These are phyloP conservation scores for Drosophila nannoptera DNA, from an alignment of 1,140 invertebrate species.

Conservation along the genomic window DNA sequence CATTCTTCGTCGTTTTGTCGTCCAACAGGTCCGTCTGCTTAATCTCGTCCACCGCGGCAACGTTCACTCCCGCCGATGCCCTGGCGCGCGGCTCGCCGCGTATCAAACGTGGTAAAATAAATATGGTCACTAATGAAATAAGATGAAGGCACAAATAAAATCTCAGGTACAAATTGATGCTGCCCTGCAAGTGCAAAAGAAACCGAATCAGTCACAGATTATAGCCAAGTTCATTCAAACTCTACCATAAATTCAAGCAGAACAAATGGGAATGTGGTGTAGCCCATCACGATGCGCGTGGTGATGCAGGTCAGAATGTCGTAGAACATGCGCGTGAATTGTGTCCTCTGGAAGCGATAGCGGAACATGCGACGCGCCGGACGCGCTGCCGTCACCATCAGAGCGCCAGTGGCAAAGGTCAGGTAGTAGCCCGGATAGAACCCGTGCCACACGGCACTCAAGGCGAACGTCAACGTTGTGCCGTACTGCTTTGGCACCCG, in stretches of 20 bases:
- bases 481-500: slow-evolving; percentile 83
- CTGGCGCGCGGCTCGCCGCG: slow-evolving; percentile 58
- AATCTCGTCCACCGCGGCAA: background rate
- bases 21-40: background rate
- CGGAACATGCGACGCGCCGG: slow-evolving; percentile 88
- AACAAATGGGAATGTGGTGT: slow-evolving; percentile 93
- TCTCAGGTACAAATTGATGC: slow-evolving; percentile 84
- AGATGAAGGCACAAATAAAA: slow-evolving; percentile 83
- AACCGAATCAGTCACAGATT: background rate
- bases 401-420: slow-evolving; percentile 92
- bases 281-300: slow-evolving; percentile 91
- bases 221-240: background rate
- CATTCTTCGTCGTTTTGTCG: slow-evolving; percentile 21
- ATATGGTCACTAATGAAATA: slow-evolving; percentile 80
- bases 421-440: slow-evolving; percentile 99
- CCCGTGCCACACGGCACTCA: slow-evolving; percentile 98
- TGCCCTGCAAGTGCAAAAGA: slow-evolving; percentile 74
- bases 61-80: slow-evolving; percentile 6
- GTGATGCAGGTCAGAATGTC: slow-evolving; percentile 87
- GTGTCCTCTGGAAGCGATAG: slow-evolving; percentile 77
- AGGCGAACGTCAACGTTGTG: slow-evolving; percentile 88
- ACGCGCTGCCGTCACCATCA: slow-evolving; percentile 92
- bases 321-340: slow-evolving; percentile 84
- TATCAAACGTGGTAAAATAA: slow-evolving; percentile 80
- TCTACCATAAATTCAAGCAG: slow-evolving; percentile 87